Evolutionary conservation across 1,140 invertebrate species (phyloP).

Genomic region (Samia ricini): DNA sequence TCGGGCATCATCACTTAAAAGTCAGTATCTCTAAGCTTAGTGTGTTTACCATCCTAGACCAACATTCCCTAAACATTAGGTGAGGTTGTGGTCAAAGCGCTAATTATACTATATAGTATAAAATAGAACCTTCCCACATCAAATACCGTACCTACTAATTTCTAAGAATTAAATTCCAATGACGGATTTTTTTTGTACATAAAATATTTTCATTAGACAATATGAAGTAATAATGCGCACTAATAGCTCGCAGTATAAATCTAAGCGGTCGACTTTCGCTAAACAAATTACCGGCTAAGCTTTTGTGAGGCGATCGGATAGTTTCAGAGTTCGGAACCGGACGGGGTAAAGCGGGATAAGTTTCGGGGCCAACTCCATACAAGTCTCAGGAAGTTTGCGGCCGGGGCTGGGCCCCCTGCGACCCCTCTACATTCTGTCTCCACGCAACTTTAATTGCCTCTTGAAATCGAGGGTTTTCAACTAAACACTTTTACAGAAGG

Average conservation of each 20-base stretch:
- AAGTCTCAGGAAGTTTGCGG: constrained; percentile 6
- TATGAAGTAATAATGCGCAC: neutral
- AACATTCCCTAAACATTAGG: no score
- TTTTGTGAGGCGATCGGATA: constrained; percentile 24
- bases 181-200: neutral
- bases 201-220: neutral
- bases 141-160: neutral
- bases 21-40: no score
- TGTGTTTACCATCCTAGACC: no score
- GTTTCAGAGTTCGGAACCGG: constrained; percentile 12
- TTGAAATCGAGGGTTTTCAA: neutral
- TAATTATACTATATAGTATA: no score
- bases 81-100: no score
- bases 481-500: neutral
- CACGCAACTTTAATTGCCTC: constrained; percentile 8
- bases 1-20: no score
- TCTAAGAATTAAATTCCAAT: neutral
- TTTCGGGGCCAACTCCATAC: constrained; percentile 11
- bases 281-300: constrained; percentile 14
- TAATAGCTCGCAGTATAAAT: neutral
- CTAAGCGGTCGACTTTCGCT: constrained; percentile 4
- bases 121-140: no score
- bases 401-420: neutral
- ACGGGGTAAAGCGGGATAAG: constrained; percentile 15
- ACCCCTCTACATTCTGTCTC: constrained; percentile 5